Base-by-base conservation (phyloP, 1,140 invertebrate genomes). In the Hirudo medicinalis region DNA sequence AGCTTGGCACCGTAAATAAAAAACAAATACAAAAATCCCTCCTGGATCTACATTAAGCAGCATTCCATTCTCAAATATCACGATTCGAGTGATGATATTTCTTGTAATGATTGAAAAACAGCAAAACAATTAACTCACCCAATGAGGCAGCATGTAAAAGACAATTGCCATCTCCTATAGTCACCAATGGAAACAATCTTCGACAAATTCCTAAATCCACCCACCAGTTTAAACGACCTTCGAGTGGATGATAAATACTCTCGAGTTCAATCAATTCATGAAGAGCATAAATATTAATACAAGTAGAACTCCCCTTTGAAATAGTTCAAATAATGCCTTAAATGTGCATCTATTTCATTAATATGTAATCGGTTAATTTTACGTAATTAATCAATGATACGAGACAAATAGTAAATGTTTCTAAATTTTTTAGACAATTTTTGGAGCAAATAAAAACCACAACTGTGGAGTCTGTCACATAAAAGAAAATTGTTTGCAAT, bases 151-250 rank as follows among this genome's bases (percentile, higher is more conserved):
- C 91, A 82, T 94, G 91, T 0, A 93, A 85, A 19, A 94, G 81
- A 82, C 91, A 94, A 81, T 94, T 94, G 40, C 91, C 91, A 85
- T 94, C 91, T 1, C 91, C 87, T 71, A 85, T 84, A 11, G 87
- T 88, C 29, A 85, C 84, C 72, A 88, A 79, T 15, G 87, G 87
- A 79, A 84, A 85, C 49, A 88, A 76, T 76, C 86, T 76, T 75
- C 87, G 84, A 77, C 86, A 81, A 78, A 87, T 75, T 81, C 85
- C 82, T 77, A 83, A 69, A 72, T 85, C 82, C 29, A 86, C 87
- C 91, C 91, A 94, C 91, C 91, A 94, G 83, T 94, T 94, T 43
- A 94, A 80, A 72, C 91, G 86, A 32, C 84, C 85, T 84, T 75
- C 11, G 76, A 20, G 71, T 36, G 19, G 36, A 55, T 32, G 15